Percentiles rank a stretch among this genome's conserved stretches.
Evolutionary conservation across 2,113 vertebrate genomes (phyloP).

Genomic region (Hoplias malabaricus): DNA sequence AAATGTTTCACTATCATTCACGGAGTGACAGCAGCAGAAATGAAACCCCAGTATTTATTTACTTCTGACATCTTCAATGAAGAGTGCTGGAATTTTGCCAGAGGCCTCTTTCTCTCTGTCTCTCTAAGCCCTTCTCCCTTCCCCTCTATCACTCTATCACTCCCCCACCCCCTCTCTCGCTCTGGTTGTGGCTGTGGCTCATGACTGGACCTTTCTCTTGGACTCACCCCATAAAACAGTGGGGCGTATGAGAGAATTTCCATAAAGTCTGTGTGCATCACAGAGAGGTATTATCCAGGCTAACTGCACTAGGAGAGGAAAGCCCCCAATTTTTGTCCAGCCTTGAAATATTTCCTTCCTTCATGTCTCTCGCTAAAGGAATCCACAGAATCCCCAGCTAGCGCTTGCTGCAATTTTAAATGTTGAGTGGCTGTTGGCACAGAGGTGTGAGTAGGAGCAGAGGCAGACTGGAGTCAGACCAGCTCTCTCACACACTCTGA

Average conservation of each 20-base stretch:
- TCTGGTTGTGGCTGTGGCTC: background rate
- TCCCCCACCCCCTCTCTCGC: slow-evolving; percentile 43
- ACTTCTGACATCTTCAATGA: slow-evolving; percentile 9
- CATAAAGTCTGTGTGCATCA: slow-evolving; percentile 38
- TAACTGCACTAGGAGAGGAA: slow-evolving; percentile 3
- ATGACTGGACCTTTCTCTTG: slow-evolving; percentile 41
- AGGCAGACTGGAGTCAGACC: background rate
- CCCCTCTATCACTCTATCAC: background rate
- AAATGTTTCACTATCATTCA: slow-evolving; percentile 23
- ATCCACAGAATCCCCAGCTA: background rate
- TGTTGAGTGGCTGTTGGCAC: slow-evolving; percentile 25
- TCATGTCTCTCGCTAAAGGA: background rate
- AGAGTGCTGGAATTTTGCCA: slow-evolving; percentile 14
- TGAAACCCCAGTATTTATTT: slow-evolving; percentile 32
- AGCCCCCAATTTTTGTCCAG: background rate
- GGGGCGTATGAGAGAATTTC: slow-evolving; percentile 32
- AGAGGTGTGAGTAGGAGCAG: slow-evolving; percentile 22
- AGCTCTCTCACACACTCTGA: slow-evolving; percentile 38
- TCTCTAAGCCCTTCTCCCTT: background rate
- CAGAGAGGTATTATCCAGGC: slow-evolving; percentile 32
- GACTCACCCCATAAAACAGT: slow-evolving; percentile 33
- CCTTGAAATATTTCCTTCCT: background rate
- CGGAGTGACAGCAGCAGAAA: slow-evolving; percentile 27
- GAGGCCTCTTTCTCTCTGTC: background rate
- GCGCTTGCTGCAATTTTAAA: background rate